Percentiles rank a stretch among this genome's conserved stretches.
Conservation (phyloP, 1,140 invertebrate genomes). For the Cyphomyrmex costatus region DNA sequence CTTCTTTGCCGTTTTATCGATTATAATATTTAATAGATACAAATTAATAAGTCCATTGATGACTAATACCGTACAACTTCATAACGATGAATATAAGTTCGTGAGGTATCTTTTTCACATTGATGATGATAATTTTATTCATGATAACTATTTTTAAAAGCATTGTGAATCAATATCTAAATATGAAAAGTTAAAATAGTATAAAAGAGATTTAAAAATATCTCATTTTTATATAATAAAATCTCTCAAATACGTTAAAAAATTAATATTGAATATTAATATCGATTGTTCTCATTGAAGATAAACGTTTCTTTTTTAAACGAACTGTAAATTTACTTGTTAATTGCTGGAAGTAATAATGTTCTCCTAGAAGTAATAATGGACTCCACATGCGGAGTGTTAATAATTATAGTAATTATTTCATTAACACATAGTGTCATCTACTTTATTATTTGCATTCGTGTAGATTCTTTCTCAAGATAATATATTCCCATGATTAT, state of each 20-base stretch:
- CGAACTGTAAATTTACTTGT: background rate
- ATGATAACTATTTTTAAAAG: slow-evolving; percentile 19
- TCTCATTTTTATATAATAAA: background rate
- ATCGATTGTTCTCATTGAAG: background rate
- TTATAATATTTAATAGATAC: background rate
- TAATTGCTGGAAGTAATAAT: background rate
- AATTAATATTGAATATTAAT: slow-evolving; percentile 8
- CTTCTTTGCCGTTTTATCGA: background rate
- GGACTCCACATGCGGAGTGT: background rate
- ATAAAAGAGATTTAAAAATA: background rate
- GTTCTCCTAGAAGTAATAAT: background rate
- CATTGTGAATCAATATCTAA: background rate
- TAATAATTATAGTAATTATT: slow-evolving; percentile 27
- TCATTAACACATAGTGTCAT: background rate
- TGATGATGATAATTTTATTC: slow-evolving; percentile 14
- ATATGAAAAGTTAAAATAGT: background rate
- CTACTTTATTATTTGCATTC: background rate
- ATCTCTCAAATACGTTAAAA: background rate
- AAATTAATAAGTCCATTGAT: background rate
- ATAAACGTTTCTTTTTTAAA: slow-evolving; percentile 13
- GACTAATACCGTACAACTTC: background rate
- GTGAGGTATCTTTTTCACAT: background rate
- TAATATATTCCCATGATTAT: slow-evolving; percentile 26
- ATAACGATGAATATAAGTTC: background rate
- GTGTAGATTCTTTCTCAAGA: background rate